Base-by-base conservation (phyloP, 2,113 vertebrate genomes). In the Prionailurus bengalensis region DNA sequence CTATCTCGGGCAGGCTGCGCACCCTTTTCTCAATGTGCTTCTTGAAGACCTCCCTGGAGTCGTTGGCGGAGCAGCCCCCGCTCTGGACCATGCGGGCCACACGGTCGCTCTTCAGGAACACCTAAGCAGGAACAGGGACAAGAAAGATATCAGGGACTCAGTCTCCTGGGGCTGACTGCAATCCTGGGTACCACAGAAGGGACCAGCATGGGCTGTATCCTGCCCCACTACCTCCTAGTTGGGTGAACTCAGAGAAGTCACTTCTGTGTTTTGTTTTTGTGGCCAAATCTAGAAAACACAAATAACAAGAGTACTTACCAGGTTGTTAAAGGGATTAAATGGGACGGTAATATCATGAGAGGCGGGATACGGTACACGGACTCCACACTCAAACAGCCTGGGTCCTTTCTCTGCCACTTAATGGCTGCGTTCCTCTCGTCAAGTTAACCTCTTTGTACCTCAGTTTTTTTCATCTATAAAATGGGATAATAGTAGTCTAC, bases 21-120 rank as follows among this genome's bases (percentile, higher is more conserved):
- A 99, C 99, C 1, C 99, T 98, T 98, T 99, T 99, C 98, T 99
- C 99, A 0, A 99, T 99, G 98, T 99, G 99, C 97, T 99, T 99
- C 98, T 99, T 99, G 97, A 99, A 99, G 97, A 99, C 99, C 93
- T 99, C 99, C 1, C 99, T 98, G 0, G 99, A 99, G 97, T 99
- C 99, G 0, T 99, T 99, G 2, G 99, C 99, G 0, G 99, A 99
- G 98, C 99, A 99, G 33, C 99, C 99, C 0, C 99, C 99, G 0
- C 99, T 99, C 98, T 99, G 99, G 86, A 99, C 99, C 99, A 99
- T 99, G 93, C 99, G 99, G 48, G 99, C 99, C 36, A 99, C 99
- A 0, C 99, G 99, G 98, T 99, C 99, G 0, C 99, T 99, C 98
- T 99, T 99, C 97, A 99, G 99, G 97, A 99, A 99, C 4, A 99